Base-by-base conservation (phyloP, 2,888 invertebrate genomes). In the Tipula vernalis region DNA sequence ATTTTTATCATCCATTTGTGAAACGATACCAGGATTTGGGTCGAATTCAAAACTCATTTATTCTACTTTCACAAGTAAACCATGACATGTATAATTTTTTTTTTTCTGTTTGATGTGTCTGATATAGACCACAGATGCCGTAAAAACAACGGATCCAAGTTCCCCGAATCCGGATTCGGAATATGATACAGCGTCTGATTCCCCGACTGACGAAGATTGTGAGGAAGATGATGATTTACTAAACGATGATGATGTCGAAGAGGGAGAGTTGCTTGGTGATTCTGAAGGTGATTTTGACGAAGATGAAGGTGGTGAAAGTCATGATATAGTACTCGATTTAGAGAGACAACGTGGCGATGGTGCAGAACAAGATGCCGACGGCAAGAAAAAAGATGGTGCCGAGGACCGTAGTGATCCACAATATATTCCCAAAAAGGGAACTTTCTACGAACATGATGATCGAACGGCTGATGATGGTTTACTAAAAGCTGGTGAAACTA, bases 391-490 rank as follows among this genome's bases (percentile, higher is more conserved):
- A 2, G 98, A 98, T 90, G 96, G 97, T 89, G 98, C 98, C 89
- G 98, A 98, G 90, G 99, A 99, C 90, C 94, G 97, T 83, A 96
- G 98, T 90, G 98, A 99, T 92, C 99, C 99, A 0, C 98, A 99
- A 90, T 99, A 98, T 91, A 98, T 99, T 89, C 99, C 99, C 0
- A 98, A 98, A 91, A 94, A 96, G 88, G 99, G 99, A 0, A 97
- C 97, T 0, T 99, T 99, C 91, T 99, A 99, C 90, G 99, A 99
- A 89, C 99, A 99, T 89, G 99, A 99, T 90, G 97, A 98, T 90
- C 93, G 98, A 88, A 97, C 96, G 5, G 95, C 95, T 28, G 95
- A 95, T 86, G 94, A 94, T 88, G 85, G 85, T 39, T 5, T 84
- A 15, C 10, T 84, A 12, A 85, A 85, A 85, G 44, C 44, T 85